Conservation (phyloP, 2,888 invertebrate genomes). For the Bellardia pandia region DNA sequence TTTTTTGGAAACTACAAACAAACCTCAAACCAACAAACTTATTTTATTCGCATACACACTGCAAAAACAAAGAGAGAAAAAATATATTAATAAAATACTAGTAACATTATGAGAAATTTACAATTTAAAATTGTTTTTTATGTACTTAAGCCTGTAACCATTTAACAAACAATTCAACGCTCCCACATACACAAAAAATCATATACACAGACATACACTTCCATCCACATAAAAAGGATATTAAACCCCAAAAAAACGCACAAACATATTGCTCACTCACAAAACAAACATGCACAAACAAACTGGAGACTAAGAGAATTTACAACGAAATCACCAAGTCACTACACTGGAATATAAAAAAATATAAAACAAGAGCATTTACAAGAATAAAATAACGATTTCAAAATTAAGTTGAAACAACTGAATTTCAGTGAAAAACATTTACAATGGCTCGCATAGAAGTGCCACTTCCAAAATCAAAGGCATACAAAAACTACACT, state of each 20-base stretch:
- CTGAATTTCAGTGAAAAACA: no score
- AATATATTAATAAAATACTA: slow-evolving; percentile 63
- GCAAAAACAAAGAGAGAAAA: slow-evolving; percentile 24
- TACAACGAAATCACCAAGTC: neutral
- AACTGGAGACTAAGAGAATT: neutral
- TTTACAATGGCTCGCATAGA: no score
- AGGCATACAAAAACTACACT: no score
- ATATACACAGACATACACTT: slow-evolving; percentile 24
- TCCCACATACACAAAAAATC: slow-evolving; percentile 23
- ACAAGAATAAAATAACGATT: no score
- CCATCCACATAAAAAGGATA: slow-evolving; percentile 42
- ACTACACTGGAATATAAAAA: no score
- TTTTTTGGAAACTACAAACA: slow-evolving; percentile 21
- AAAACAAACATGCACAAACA: neutral
- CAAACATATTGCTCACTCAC: slow-evolving; percentile 24
- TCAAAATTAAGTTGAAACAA: no score
- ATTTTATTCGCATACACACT: slow-evolving; percentile 40
- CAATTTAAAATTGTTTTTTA: slow-evolving; percentile 67
- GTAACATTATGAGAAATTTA: slow-evolving; percentile 69
- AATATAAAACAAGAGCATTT: no score
- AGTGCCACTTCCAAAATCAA: no score
- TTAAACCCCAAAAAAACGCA: slow-evolving; percentile 34
- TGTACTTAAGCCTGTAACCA: slow-evolving; percentile 66
- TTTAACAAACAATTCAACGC: slow-evolving; percentile 59
- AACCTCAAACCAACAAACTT: slow-evolving; percentile 57